Evolutionary conservation across 30 jellyfish, hydroid and myxozoan species (phyloP), one percentile per base, ranked within the genome.

Genomic region (Aurelia aurita complex sp. Pacific): DNA sequence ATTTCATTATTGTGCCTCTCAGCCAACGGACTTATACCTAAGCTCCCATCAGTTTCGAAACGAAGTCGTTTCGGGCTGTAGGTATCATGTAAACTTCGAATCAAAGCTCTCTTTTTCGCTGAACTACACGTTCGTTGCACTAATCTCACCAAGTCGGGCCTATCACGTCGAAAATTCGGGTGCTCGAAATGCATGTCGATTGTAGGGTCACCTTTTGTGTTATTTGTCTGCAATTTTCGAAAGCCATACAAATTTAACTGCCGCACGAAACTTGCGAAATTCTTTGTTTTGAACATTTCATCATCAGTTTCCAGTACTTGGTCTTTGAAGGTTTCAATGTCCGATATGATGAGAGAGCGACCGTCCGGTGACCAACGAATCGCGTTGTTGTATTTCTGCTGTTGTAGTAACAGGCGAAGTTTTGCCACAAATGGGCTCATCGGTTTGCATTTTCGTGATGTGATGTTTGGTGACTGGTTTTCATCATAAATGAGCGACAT

Each of bases 291-390:
- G 89, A 95, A 95, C 99, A 95, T 90, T 86, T 95, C 99, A 69
- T 90, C 99, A n/a, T 88, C 97, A 33, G 88, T 95, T 55, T 95
- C 98, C 34, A 95, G 95, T 8, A 95, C 97, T 14, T 85, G 89
- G 61, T 73, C 97, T 71, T 85, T 89, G 85, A 95, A 95, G 3
- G 95, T 70, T 29, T 90, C 97, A 16, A 90, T 76, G 76, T 90
- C 95, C 3, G 99, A 85, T 36, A 95, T 87, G 16, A 95, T 96
- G 63, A 95, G 90, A 43, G 97, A 81, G 76, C 94, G 82, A 10
- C 99, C 99, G 71, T 95, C 98, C 16, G 77, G 73, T 1, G 99
- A 95, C 99, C 99, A 95, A 81, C 84, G 96, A 1, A 95, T 95
- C 16, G 99, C 99, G 73, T 86, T 81, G 79, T 83, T 81, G 75